phyloP scores from a whole-genome alignment of 2,888 invertebrate genomes.

The Eupithecia insigniata region DNA sequence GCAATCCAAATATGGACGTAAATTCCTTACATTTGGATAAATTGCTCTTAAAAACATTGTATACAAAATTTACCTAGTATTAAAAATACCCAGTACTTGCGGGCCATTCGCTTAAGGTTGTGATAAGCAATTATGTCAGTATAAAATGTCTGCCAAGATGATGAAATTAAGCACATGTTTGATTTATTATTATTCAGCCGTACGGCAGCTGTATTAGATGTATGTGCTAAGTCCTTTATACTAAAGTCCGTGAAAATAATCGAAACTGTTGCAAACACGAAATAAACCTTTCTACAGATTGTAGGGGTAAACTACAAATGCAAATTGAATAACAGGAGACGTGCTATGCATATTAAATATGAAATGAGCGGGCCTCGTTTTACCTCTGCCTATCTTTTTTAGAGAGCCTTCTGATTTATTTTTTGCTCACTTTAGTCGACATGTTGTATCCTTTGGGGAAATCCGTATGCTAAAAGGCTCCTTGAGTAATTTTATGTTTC shows the following conservation, averaged over 20 bases:
- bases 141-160: background rate
- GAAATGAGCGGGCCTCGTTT: background rate
- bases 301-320: background rate
- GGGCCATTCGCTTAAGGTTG: background rate
- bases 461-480: background rate
- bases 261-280: background rate
- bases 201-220: background rate
- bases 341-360: background rate
- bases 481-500: constrained; percentile 4
- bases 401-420: background rate
- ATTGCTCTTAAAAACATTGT: too few relatives aligned
- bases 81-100: too few relatives aligned
- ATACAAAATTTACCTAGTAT: too few relatives aligned
- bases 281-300: background rate
- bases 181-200: background rate
- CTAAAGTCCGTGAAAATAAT: background rate
- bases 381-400: constrained; percentile 1
- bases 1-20: background rate
- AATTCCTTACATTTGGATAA: background rate
- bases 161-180: background rate
- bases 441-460: background rate
- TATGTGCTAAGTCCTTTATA: background rate
- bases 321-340: background rate
- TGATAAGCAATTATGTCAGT: background rate
- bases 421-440: background rate